A percentile compares a stretch with the other conserved stretches of the same genome.
phyloP scores from a whole-genome alignment of 2,113 vertebrate species.

The Dolichallabes microphthalmus region DNA sequence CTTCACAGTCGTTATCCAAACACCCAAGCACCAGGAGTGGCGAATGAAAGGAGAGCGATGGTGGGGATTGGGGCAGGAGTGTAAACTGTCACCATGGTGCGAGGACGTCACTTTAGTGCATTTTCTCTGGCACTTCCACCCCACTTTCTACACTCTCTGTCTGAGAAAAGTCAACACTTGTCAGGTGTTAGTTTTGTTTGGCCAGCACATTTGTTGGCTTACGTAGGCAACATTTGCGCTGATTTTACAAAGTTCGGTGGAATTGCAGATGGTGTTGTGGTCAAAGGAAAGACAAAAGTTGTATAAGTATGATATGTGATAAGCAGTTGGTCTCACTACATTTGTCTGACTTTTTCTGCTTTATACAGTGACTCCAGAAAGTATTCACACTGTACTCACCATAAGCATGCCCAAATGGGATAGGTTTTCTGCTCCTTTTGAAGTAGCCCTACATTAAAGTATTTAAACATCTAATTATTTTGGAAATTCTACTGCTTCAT shows the following conservation, averaged over 20 bases:
- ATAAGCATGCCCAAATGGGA: not conserved
- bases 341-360: not conserved
- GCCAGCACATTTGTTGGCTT: not conserved
- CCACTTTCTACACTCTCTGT: conserved; percentile 33
- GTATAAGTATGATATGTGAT: not conserved
- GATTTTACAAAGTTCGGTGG: not conserved
- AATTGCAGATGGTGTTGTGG: not conserved
- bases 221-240: conserved; percentile 20
- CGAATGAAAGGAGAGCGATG: conserved; percentile 46
- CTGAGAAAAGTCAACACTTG: conserved; percentile 51
- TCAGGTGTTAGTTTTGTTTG: conserved; percentile 31
- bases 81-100: conserved; percentile 66
- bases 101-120: conserved; percentile 62
- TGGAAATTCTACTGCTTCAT: not conserved
- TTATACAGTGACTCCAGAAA: not conserved
- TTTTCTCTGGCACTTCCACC: conserved; percentile 18
- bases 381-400: not conserved
- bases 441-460: not conserved
- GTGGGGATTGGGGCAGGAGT: conserved; percentile 43
- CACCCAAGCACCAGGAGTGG: conserved; percentile 32
- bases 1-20: conserved; percentile 70
- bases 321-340: not conserved
- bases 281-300: not conserved
- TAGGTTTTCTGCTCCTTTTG: not conserved
- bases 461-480: not conserved